phyloP scores from a whole-genome alignment of 2,113 vertebrate genomes.

The Callocephalon fimbriatum region DNA sequence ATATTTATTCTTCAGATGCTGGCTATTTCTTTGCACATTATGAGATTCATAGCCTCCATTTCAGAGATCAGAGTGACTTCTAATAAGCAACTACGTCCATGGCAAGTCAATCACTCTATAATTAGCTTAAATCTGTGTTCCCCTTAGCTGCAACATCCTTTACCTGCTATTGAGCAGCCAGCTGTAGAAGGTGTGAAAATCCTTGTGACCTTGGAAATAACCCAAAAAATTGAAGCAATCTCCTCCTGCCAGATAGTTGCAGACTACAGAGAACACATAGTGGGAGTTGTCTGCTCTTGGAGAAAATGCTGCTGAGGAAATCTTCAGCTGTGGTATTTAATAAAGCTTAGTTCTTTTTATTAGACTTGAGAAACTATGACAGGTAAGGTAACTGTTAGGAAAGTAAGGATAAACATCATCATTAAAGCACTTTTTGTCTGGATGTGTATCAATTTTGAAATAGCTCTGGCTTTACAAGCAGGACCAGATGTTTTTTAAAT shows the following conservation, averaged over 20 bases:
- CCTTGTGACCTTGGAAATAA: not conserved
- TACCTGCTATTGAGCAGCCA: constrained; percentile 12
- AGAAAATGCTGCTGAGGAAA: not conserved
- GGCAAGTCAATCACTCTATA: constrained; percentile 10
- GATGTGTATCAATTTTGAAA: not conserved
- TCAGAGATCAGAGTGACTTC: constrained; percentile 1
- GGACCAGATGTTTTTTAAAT: not conserved
- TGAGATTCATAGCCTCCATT: not conserved
- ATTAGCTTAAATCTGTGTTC: constrained; percentile 16
- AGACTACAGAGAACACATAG: not conserved
- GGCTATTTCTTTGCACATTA: not conserved
- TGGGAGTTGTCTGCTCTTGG: not conserved
- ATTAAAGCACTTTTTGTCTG: not conserved
- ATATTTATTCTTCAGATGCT: not conserved
- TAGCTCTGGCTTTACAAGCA: not conserved
- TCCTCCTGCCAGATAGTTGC: not conserved
- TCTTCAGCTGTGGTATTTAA: not conserved
- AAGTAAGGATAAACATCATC: not conserved
- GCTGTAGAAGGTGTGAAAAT: not conserved
- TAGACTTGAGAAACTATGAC: not conserved
- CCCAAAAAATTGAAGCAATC: not conserved
- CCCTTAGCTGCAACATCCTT: not conserved
- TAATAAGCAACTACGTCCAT: not conserved
- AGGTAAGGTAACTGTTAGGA: not conserved
- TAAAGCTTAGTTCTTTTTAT: not conserved